Percentiles rank a stretch among this genome's conserved stretches.
These are phyloP conservation scores for Chiridota heheva DNA, from an alignment of 35 echinoderm and acorn worm genomes.

Conservation along the genomic window DNA sequence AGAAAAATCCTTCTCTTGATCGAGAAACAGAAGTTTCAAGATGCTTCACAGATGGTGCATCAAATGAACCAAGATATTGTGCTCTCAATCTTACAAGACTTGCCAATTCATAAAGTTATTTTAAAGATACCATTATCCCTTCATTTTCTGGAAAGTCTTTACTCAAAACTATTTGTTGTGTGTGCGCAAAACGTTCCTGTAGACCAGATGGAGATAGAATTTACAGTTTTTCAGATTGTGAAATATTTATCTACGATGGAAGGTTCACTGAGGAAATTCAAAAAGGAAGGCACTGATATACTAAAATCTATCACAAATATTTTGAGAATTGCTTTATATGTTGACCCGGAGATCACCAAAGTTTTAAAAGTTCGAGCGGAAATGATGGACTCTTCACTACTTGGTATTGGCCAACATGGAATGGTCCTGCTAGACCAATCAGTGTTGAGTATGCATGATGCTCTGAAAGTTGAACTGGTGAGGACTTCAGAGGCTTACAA, in stretches of 20 bases:
- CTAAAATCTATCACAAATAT: constrained; percentile 67
- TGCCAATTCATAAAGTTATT: constrained; percentile 64
- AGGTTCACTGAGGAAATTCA: neutral
- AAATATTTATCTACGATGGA: constrained; percentile 64
- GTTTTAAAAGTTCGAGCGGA: constrained; percentile 69
- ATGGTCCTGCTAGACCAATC: constrained; percentile 62
- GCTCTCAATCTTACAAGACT: constrained; percentile 56
- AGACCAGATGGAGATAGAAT: constrained; percentile 67
- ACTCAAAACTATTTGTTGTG: constrained; percentile 82
- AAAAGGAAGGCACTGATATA: constrained; percentile 19
- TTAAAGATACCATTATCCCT: constrained; percentile 76
- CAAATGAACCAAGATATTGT: constrained; percentile 70
- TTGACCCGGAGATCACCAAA: constrained; percentile 78
- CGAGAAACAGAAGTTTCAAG: constrained; percentile 91
- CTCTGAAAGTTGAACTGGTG: constrained; percentile 78
- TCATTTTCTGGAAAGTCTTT: constrained; percentile 80
- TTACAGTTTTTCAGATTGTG: constrained; percentile 84
- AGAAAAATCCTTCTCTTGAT: constrained; percentile 78
- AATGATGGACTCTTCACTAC: constrained; percentile 79
- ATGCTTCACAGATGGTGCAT: constrained; percentile 88
- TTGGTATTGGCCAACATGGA: constrained; percentile 89
- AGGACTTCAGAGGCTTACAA: constrained; percentile 62
- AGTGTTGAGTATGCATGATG: constrained; percentile 87
- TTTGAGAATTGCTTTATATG: constrained; percentile 67
- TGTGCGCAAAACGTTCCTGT: constrained; percentile 73